A percentile compares a stretch with the other conserved stretches of the same genome.
These are phyloP conservation scores for Melolontha melolontha DNA, from an alignment of 2,888 invertebrate genomes.

Conservation along the genomic window DNA sequence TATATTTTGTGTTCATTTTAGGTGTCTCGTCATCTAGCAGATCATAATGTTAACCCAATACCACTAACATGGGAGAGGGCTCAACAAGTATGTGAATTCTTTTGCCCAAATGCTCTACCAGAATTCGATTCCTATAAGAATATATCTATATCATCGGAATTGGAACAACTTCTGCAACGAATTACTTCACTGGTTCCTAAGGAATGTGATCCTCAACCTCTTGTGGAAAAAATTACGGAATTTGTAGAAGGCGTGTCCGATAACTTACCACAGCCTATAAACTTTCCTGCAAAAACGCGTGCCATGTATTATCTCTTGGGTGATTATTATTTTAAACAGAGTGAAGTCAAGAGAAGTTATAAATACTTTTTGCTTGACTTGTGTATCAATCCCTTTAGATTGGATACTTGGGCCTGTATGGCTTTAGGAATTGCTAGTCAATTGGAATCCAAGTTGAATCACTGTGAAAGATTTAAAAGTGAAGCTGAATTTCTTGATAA, in stretches of 20 bases:
- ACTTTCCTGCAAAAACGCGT: constrained; percentile 65
- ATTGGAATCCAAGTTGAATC: constrained; percentile 84
- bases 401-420: constrained; percentile 95
- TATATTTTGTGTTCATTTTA: constrained; percentile 52
- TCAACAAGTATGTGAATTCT: constrained; percentile 83
- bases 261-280: constrained; percentile 61
- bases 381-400: constrained; percentile 80
- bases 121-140: constrained; percentile 83
- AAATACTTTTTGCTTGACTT: constrained; percentile 88
- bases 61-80: constrained; percentile 80
- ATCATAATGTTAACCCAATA: constrained; percentile 80
- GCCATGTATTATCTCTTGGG: constrained; percentile 91
- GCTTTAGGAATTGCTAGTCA: constrained; percentile 83
- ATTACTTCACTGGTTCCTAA: constrained; percentile 77
- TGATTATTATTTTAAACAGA: constrained; percentile 92
- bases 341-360: constrained; percentile 75
- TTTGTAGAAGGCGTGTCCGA: constrained; percentile 75
- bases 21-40: constrained; percentile 74
- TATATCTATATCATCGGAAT: constrained; percentile 85
- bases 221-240: constrained; percentile 73
- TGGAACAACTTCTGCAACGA: constrained; percentile 78
- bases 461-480: constrained; percentile 72
- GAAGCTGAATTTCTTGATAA: constrained; percentile 76
- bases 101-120: constrained; percentile 82
- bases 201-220: constrained; percentile 75